These are phyloP conservation scores for Atethmia centrago DNA, from an alignment of 2,888 invertebrate species.

Conservation along the genomic window DNA sequence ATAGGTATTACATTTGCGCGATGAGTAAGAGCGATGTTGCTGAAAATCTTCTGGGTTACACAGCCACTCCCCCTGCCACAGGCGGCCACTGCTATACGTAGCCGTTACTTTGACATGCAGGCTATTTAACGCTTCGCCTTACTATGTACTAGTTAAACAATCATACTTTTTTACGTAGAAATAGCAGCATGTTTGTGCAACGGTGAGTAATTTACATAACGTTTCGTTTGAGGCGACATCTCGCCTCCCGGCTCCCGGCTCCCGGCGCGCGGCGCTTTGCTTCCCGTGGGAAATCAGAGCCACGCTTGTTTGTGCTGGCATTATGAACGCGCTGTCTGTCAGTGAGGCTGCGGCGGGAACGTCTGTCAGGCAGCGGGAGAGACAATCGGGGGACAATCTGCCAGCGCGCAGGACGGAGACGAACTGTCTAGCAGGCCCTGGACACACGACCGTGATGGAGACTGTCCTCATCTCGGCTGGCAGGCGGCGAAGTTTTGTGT, in stretches of 20 bases:
- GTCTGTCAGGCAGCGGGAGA: neutral
- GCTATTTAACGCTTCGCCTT: neutral
- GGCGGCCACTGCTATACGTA: no score
- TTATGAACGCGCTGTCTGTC: neutral
- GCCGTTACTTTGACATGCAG: no score
- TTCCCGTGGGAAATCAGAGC: slow-evolving; percentile 26
- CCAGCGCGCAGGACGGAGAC: no score
- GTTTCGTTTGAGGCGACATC: slow-evolving; percentile 15
- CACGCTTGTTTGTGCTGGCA: slow-evolving; percentile 14
- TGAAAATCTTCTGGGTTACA: neutral
- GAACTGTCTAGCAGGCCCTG: neutral
- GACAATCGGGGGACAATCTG: no score
- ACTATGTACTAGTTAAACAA: neutral
- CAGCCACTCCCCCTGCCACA: no score
- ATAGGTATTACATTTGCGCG: neutral
- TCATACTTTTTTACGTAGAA: neutral
- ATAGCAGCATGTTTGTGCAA: neutral
- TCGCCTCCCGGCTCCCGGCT: neutral
- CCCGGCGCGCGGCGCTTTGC: neutral
- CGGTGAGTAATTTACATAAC: slow-evolving; percentile 1
- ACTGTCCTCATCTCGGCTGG: neutral
- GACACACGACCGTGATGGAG: neutral
- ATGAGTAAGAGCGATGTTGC: neutral
- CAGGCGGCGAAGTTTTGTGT: neutral
- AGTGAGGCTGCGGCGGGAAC: neutral